These are phyloP conservation scores for Eurystomus glaucurus DNA, from an alignment of 2,797 vertebrate species.

Conservation along the genomic window DNA sequence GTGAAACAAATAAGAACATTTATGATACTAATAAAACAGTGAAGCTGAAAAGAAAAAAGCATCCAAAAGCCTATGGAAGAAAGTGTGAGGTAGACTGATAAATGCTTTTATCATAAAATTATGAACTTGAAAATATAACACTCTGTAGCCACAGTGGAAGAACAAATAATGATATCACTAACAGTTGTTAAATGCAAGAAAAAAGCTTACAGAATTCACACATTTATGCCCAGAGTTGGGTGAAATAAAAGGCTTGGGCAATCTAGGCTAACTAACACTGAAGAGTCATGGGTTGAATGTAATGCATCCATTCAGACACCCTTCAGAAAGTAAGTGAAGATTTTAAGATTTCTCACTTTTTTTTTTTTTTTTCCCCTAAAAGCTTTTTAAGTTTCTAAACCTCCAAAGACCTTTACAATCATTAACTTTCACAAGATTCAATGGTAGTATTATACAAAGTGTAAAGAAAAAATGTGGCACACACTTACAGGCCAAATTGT, in stretches of 20 bases:
- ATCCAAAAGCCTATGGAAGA: background rate
- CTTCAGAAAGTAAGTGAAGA: background rate
- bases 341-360: background rate
- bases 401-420: background rate
- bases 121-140: background rate
- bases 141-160: background rate
- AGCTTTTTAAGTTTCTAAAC: background rate
- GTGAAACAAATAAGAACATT: background rate
- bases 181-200: background rate
- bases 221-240: background rate
- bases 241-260: background rate
- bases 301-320: background rate
- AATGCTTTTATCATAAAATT: background rate
- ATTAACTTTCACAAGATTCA: background rate
- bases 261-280: background rate
- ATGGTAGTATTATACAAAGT: background rate
- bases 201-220: background rate
- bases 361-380: fast-evolving
- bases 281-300: background rate
- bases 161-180: background rate
- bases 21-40: background rate
- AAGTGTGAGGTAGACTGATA: background rate
- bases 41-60: background rate
- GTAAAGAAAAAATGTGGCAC: background rate
- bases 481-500: background rate